phyloP scores from a whole-genome alignment of 2,888 invertebrate genomes.

The Lepidochrysops patricia region DNA sequence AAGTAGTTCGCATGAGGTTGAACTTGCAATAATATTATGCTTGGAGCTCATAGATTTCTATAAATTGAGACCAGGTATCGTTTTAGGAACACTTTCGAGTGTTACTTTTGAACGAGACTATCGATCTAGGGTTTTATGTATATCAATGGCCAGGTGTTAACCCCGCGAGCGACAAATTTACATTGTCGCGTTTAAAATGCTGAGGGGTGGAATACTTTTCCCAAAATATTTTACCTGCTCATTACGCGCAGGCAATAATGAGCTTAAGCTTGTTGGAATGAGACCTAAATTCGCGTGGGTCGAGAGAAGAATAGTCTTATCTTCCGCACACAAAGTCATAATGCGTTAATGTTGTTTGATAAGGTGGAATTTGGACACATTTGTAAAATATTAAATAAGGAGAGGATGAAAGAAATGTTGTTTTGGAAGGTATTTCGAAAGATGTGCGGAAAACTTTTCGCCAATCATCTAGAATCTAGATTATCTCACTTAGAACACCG shows the following conservation, averaged over 20 bases:
- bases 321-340: neutral
- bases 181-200: conserved; percentile 51
- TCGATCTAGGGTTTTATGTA: no score
- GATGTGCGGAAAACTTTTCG: neutral
- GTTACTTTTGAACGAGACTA: no score
- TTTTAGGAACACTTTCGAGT: no score
- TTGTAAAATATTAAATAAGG: neutral
- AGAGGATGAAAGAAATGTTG: neutral
- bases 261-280: conserved; percentile 27
- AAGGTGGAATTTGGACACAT: neutral
- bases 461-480: no score
- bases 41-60: no score
- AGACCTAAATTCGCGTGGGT: conserved; percentile 27
- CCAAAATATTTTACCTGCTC: conserved; percentile 43
- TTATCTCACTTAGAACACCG: no score
- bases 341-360: neutral
- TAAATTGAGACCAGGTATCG: no score
- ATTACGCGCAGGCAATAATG: conserved; percentile 25
- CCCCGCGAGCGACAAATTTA: conserved; percentile 40
- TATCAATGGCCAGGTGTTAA: conserved; percentile 11
- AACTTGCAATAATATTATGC: no score
- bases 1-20: no score
- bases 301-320: neutral
- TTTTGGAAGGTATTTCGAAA: neutral
- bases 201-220: conserved; percentile 41